Evolutionary conservation across 2,113 vertebrate genomes (phyloP).

Genomic region (Nematolebias whitei): DNA sequence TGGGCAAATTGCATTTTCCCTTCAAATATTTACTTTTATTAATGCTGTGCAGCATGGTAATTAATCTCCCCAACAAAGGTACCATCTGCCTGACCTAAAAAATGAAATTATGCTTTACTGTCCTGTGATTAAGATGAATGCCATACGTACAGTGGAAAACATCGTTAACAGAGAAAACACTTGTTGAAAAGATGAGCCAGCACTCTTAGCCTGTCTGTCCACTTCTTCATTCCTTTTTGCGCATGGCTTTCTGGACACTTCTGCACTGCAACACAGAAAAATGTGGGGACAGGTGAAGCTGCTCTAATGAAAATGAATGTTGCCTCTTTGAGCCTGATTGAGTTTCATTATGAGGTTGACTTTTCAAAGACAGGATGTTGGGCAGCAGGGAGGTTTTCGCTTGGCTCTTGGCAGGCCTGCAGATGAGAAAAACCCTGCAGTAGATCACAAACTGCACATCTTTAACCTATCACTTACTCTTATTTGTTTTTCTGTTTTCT

Average conservation of each 20-base stretch:
- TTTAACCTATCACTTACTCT: constrained; percentile 2
- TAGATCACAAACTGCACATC: constrained; percentile 23
- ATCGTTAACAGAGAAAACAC: constrained; percentile 35
- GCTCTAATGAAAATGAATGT: constrained; percentile 68
- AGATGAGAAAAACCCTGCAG: constrained; percentile 11
- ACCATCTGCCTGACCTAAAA: constrained; percentile 82
- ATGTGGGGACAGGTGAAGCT: constrained; percentile 51
- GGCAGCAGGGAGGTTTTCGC: constrained; percentile 37
- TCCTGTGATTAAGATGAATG: constrained; percentile 77
- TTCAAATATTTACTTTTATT: constrained; percentile 82
- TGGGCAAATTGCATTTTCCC: constrained; percentile 71
- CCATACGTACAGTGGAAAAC: constrained; percentile 36
- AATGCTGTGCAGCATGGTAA: constrained; percentile 71
- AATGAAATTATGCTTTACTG: constrained; percentile 70
- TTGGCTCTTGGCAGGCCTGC: constrained; percentile 36
- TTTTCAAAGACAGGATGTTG: constrained; percentile 40
- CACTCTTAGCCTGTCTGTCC: constrained; percentile 6
- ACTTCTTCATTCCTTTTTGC: neutral
- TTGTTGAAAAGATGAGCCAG: constrained; percentile 46
- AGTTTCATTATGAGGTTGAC: constrained; percentile 61
- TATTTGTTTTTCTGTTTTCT: too few species aligned
- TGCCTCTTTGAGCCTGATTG: constrained; percentile 49
- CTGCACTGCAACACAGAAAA: constrained; percentile 40
- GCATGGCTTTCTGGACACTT: constrained; percentile 13
- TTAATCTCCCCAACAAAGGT: constrained; percentile 79